Conservation (phyloP, 2,113 vertebrate species). For the Pholis gunnellus region DNA sequence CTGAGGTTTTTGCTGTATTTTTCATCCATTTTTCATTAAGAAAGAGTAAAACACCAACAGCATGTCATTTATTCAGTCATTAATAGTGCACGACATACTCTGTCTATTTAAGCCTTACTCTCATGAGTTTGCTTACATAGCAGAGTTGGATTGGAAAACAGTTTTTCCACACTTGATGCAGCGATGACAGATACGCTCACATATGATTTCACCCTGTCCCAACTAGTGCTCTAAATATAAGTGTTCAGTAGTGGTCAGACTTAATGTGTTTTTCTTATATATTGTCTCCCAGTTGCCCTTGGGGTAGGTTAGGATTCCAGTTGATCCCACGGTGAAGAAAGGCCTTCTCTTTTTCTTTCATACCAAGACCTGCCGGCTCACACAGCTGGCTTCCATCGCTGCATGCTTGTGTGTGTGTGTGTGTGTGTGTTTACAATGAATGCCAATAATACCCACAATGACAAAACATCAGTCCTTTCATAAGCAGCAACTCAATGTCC, state of each 20-base stretch:
- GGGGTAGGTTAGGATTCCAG: conserved; percentile 34
- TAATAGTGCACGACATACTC: conserved; percentile 68
- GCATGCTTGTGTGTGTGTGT: conserved; percentile 27
- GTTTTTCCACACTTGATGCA: conserved; percentile 32
- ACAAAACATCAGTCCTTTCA: conserved; percentile 52
- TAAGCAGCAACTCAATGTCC: conserved; percentile 60
- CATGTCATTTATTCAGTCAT: conserved; percentile 70
- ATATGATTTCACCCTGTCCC: conserved; percentile 15
- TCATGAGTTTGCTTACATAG: conserved; percentile 38
- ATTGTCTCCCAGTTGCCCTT: conserved; percentile 14
- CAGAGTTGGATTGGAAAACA: conserved; percentile 40
- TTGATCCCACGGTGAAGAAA: conserved; percentile 34
- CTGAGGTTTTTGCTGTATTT: conserved; percentile 64
- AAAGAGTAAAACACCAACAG: conserved; percentile 73
- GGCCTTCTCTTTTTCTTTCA: conserved; percentile 29
- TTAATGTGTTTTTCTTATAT: conserved; percentile 24
- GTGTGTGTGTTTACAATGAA: background rate
- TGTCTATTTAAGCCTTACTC: conserved; percentile 60
- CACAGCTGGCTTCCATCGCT: conserved; percentile 71
- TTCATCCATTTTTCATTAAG: conserved; percentile 79
- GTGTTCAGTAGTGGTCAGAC: conserved; percentile 13
- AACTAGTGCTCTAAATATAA: conserved; percentile 18
- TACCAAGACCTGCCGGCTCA: conserved; percentile 32
- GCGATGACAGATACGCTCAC: conserved; percentile 29
- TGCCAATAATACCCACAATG: conserved; percentile 43